Base-by-base conservation (phyloP, 1,140 invertebrate species). In the Pseudomyrmex gracilis region DNA sequence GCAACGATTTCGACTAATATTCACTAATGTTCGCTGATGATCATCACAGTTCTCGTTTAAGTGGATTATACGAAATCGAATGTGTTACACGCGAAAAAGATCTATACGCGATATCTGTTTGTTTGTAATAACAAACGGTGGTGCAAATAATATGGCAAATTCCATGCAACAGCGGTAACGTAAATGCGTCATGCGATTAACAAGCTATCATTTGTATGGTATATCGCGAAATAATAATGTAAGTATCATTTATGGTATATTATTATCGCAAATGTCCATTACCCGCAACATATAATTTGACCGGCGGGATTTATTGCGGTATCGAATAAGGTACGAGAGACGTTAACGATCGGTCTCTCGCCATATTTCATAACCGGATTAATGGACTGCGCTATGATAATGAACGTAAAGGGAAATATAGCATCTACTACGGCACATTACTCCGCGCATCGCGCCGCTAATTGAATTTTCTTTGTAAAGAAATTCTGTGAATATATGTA, bases 401-500 rank as follows among this genome's bases (percentile, higher is more conserved):
- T 78, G 61, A 82, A 71, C 49, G 51, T n/a, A 45, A 60, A 73
- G 73, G 24, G 51, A 34, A 45, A 64, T 49, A 53, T 43, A 66
- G 45, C 17, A 20, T 58, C 77, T 22, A 22, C 34, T 55, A 70
- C 20, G 22, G 22, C 47, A n/a, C 24, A 34, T 61, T 63, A 51
- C 24, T 22, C 47, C 34, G 24, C 45, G 24, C 24, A 22, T 47
- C 34, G 24, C 51, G 24, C 22, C 17, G 71, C 66, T 88, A 87
- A 88, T 88, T 85, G 73, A 68, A 88, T 88, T 85, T 71, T 74
- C 77, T 85, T 88, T 85, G 86, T 60, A 15, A 73, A 71, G 55
- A 82, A 80, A 73, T 82, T 80, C 61, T 63, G 24, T 45, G 20
- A 55, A 63, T 73, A 57, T 70, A 57, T 12, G 49, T 53, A 76